Evolutionary conservation across 2,113 vertebrate species (phyloP), one percentile per base, ranked within the genome.

Genomic region (Myxocyprinus asiaticus): DNA sequence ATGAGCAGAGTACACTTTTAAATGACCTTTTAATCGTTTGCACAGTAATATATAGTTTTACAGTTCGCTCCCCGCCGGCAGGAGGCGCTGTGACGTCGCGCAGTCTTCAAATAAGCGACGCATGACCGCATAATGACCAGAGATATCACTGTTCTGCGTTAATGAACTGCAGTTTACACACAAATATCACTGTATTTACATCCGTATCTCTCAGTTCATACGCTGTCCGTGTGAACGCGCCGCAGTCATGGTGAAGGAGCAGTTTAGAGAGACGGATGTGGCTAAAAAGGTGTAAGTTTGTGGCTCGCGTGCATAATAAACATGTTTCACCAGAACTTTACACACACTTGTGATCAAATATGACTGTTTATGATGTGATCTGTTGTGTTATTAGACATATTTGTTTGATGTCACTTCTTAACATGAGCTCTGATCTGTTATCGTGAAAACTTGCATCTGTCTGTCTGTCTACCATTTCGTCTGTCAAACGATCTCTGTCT

Each of bases 251-350:
- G 96, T 96, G 94, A 99, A 98, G 89, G 95, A 99, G 53, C 97
- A 98, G 89, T 99, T 99, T 83, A 94, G 97, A 78, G 97, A 99
- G 91, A 98, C 95, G 0, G 97, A 98, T 83, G 97, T 98, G 93
- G 96, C 96, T 15, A 96, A 96, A 80, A 98, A 98, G 88, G 98
- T 99, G 97, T 99, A 88, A 97, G 96, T 86, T 14, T 47, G 14
- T 58, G 4, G 0, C 7, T 51, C 65, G 8, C 53, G 42, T 58
- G 47, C 6, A 45, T 7, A 12, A 44, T 73, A 45, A 65, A 51
- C 63, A 53, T 22, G 15, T 15, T 9, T 5, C 53, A 9, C 7
- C 17, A 51, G 11, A 14, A 6, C 9, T 53, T 45, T 6, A 56
- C n/a, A 59, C 22, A 62, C 56, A n/a, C 22, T 1, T 33, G 22